These are phyloP conservation scores for Geopemphigus sp. DNA, from an alignment of 1,140 invertebrate species.

Conservation along the genomic window DNA sequence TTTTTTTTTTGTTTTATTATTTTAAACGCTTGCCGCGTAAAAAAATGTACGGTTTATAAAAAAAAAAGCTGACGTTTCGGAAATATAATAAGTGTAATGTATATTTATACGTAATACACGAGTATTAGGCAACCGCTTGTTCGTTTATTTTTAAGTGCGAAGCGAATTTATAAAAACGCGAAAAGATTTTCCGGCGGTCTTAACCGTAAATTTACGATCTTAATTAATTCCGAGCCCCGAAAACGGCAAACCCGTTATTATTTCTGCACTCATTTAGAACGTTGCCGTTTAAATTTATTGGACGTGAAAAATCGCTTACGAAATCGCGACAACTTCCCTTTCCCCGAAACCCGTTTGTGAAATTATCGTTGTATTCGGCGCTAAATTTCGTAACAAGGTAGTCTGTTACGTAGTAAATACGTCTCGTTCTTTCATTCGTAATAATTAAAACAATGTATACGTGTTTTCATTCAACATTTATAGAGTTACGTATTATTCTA, in stretches of 20 bases:
- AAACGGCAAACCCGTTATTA: not conserved
- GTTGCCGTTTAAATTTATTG: not conserved
- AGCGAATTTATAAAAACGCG: not conserved
- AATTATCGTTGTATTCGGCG: too few species aligned
- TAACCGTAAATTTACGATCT: not conserved
- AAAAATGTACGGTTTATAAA: not conserved
- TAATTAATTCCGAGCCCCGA: not conserved
- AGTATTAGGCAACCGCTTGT: not conserved
- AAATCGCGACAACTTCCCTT: not conserved
- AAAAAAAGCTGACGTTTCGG: conserved; percentile 8
- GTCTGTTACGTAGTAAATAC: too few species aligned
- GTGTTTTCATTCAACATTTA: too few species aligned
- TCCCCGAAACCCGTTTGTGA: not conserved
- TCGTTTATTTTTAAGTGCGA: not conserved
- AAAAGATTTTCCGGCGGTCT: not conserved
- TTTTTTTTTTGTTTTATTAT: not conserved
- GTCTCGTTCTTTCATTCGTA: too few species aligned
- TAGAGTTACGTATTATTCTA: too few species aligned
- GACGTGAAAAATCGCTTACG: not conserved
- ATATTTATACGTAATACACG: not conserved
- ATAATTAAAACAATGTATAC: too few species aligned
- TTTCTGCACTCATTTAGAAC: not conserved
- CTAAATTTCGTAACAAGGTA: too few species aligned
- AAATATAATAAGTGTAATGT: conserved; percentile 10
- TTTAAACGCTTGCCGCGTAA: not conserved